Evolutionary conservation across 2,888 invertebrate species (phyloP).

Genomic region (Perithous albicinctus): DNA sequence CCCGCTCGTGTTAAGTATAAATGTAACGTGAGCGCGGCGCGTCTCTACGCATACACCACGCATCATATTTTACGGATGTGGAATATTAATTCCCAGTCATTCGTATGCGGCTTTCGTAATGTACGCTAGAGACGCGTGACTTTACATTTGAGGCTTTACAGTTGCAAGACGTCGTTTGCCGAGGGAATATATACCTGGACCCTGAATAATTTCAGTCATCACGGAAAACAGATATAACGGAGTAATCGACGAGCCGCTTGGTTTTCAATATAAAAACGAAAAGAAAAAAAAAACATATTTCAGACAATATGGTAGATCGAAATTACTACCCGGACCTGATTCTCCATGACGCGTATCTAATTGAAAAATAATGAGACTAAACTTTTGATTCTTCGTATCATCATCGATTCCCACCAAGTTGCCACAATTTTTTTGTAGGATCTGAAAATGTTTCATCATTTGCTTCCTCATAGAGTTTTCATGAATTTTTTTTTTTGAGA

Average conservation of each 20-base stretch:
- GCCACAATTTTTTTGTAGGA: no score
- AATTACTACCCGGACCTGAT: no score
- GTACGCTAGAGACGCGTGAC: conserved; percentile 46
- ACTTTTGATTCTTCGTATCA: no score
- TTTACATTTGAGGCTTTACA: conserved; percentile 44
- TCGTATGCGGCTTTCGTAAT: conserved; percentile 74
- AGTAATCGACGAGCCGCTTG: not conserved
- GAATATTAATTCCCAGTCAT: conserved; percentile 79
- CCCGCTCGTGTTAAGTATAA: not conserved
- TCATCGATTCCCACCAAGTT: no score
- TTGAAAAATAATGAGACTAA: no score
- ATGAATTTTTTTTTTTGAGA: no score
- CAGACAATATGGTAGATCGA: no score
- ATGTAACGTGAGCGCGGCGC: conserved; percentile 11
- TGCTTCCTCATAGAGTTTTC: no score
- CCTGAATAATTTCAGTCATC: not conserved
- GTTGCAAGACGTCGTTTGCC: conserved; percentile 27
- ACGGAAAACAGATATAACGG: not conserved
- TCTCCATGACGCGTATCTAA: no score
- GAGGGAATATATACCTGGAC: not conserved
- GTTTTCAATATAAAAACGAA: not conserved
- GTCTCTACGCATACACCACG: conserved; percentile 36
- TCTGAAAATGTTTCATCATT: no score
- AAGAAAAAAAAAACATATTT: no score
- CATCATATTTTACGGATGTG: conserved; percentile 76